These are phyloP conservation scores for Caenorhabditis sp. DNA, from an alignment of 2,888 invertebrate species.

Conservation along the genomic window DNA sequence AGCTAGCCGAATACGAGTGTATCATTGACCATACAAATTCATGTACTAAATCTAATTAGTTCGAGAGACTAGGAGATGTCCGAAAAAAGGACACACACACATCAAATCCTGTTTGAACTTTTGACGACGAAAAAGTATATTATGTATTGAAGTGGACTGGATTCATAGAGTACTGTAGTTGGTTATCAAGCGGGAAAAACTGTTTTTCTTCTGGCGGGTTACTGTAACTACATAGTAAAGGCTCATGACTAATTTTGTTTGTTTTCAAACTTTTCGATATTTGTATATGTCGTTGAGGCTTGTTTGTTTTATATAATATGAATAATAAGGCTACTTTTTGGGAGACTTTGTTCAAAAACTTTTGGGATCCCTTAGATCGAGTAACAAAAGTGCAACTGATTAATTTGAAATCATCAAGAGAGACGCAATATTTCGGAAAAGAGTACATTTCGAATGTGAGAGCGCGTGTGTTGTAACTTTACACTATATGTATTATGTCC, in stretches of 20 bases:
- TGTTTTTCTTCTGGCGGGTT: no score
- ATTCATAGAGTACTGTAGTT: neutral
- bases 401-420: neutral
- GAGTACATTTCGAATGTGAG: neutral
- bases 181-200: no score
- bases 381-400: neutral
- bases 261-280: neutral
- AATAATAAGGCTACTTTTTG: neutral
- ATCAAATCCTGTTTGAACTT: conserved; percentile 1
- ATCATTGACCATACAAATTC: conserved; percentile 1
- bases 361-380: neutral
- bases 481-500: neutral
- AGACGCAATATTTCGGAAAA: neutral
- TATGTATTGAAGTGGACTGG: neutral
- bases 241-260: no score
- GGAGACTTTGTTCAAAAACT: no score
- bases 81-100: neutral
- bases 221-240: no score
- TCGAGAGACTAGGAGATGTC: neutral
- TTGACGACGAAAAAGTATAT: neutral
- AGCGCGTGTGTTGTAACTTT: neutral
- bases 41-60: conserved; percentile 1
- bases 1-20: neutral
- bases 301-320: neutral
- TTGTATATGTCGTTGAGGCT: neutral